A percentile compares a stretch with the other conserved stretches of the same genome.
phyloP scores from a whole-genome alignment of 2,888 invertebrate genomes.

The Taphrorychus bicolor region DNA sequence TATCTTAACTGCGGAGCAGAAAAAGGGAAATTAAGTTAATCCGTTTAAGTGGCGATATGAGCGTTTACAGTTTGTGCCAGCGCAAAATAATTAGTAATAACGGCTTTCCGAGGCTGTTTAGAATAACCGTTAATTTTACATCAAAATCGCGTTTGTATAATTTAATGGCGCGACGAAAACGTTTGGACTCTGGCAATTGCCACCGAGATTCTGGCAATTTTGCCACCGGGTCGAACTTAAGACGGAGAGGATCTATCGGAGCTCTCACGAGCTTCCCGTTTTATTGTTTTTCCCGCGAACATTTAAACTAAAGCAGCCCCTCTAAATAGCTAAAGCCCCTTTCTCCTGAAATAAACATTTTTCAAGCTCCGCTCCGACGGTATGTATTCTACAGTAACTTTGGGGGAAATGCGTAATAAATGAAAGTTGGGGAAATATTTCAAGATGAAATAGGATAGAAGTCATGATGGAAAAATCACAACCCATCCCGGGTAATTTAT shows the following conservation, averaged over 20 bases:
- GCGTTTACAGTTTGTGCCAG: constrained; percentile 6
- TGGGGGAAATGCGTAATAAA: constrained; percentile 9
- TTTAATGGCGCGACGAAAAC: constrained; percentile 37
- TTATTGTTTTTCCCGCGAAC: constrained; percentile 1
- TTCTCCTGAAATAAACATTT: not conserved
- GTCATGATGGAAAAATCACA: constrained; percentile 22
- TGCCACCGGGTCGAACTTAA: not conserved
- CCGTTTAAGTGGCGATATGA: constrained; percentile 1
- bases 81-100: constrained; percentile 39
- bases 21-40: constrained; percentile 16
- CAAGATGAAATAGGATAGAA: constrained; percentile 18
- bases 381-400: not conserved
- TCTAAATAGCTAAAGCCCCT: not conserved
- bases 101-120: constrained; percentile 34
- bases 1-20: not conserved
- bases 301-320: not conserved
- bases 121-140: constrained; percentile 43
- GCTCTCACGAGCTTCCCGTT: not conserved
- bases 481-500: constrained; percentile 23
- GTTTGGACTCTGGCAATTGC: constrained; percentile 35
- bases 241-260: not conserved
- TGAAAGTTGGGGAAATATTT: constrained; percentile 15
- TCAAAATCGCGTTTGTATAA: constrained; percentile 42
- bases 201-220: constrained; percentile 28
- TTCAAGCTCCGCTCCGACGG: not conserved